Percentiles rank a stretch among this genome's conserved stretches.
Evolutionary conservation across 2,113 vertebrate genomes (phyloP).

Genomic region (Chaetodon auriga): DNA sequence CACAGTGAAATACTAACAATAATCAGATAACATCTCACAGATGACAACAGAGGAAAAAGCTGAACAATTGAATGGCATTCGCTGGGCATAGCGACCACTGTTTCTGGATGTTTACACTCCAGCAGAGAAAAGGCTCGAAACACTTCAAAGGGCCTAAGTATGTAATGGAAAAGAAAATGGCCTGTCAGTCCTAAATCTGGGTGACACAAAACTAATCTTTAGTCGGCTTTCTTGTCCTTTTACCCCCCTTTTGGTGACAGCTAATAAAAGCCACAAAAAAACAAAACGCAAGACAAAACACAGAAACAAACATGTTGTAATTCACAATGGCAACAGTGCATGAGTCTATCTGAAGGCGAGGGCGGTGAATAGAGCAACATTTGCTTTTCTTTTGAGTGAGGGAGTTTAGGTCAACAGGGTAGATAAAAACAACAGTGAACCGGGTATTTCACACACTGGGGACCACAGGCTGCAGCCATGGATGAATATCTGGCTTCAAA

Average conservation of each 20-base stretch:
- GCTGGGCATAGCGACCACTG: constrained; percentile 30
- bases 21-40: constrained; percentile 68
- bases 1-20: constrained; percentile 58
- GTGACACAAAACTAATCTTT: constrained; percentile 55
- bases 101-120: constrained; percentile 59
- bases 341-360: constrained; percentile 17
- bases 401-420: constrained; percentile 24
- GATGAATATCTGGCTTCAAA: constrained; percentile 19
- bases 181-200: constrained; percentile 45
- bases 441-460: constrained; percentile 14
- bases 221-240: neutral
- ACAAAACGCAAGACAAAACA: neutral
- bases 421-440: constrained; percentile 28
- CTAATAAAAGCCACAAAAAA: constrained; percentile 52
- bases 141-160: constrained; percentile 52
- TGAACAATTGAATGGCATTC: constrained; percentile 42
- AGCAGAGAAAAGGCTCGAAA: constrained; percentile 42
- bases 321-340: constrained; percentile 41
- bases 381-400: constrained; percentile 35
- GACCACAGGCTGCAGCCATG: constrained; percentile 9
- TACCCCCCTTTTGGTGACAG: constrained; percentile 22
- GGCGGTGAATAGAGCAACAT: constrained; percentile 25
- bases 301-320: constrained; percentile 44
- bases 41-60: constrained; percentile 62
- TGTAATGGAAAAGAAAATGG: constrained; percentile 71